Base-by-base conservation (phyloP, 2,113 vertebrate species). In the Myocastor coypus region DNA sequence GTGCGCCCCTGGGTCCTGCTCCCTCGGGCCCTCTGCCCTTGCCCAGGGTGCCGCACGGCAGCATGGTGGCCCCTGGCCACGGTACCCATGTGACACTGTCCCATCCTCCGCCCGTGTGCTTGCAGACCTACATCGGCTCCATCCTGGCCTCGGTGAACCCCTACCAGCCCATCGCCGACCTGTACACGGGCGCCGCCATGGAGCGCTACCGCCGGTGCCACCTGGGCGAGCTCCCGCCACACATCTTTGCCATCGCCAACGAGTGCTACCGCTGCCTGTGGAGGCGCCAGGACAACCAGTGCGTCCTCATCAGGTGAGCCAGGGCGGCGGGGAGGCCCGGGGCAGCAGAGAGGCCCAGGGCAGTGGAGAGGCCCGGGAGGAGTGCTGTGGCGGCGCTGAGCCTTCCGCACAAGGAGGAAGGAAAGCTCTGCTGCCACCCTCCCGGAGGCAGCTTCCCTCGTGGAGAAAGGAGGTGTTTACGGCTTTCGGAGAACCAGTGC, bases 211-310 rank as follows among this genome's bases (percentile, higher is more conserved):
- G 99, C 97, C 96, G 81, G 22, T 98, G 99, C 96, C 99, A 99
- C 97, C 98, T 99, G 83, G 99, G 99, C 0, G 99, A 99, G 95
- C 99, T 99, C 0, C 94, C 99, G 0, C 99, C 99, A 5, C 99
- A 99, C 95, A 99, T 99, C 98, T 99, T 99, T 20, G 99, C 99
- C 37, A 92, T 99, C 2, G 99, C 99, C 11, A 99, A 99, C 1
- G 99, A 99, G 98, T 99, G 99, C 97, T 99, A 99, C 98, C 99
- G 99, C 95, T 99, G 99, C 26, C 99, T 99, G 83, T 99, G 99
- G 99, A 99, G 99, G 96, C 98, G 99, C 92, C 98, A 98, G 0
- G 99, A 99, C 97, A 99, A 98, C 99, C 99, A 99, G 97, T 99
- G 99, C n/a, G 98, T 99, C 97, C 99, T 99, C 89, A 99, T 99